Evolutionary conservation across 2,888 invertebrate species (phyloP), one percentile per base, ranked within the genome.

Genomic region (Augiades crinisus): DNA sequence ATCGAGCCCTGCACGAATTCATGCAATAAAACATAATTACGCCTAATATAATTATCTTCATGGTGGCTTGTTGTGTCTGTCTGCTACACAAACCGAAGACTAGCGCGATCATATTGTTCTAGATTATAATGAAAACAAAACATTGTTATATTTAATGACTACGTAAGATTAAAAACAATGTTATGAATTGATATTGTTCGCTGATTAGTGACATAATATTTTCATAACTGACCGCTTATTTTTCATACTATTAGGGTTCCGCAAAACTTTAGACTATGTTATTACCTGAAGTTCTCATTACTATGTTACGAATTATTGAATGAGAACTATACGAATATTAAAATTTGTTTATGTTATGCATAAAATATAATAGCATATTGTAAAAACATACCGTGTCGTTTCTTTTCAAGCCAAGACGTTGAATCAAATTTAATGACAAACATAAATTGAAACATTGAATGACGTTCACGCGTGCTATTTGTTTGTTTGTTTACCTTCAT

Each of bases 111-210:
- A 56, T 61, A 62, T 63, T 74, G 67, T 64, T 64, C 64, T 60
- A 67, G 54, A 63, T 58, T 22, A 63, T 61, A 78, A 81, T 65
- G 78, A 78, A 76, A 81, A 78, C 78, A 73, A 58, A 50, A 21
- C 17, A 56, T 64, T 80, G 81, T 80, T 81, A 72, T 65, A 71
- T 67, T 75, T 72, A 65, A 67, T 72, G 65, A 70, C 62, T 61
- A 59, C 51, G 56, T 58, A 64, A 59, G 62, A 61, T 61, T 53
- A 55, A 60, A 70, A 68, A 79, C 75, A 79, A 72, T 67, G 64
- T 67, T n/a, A 53, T 59, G 56, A 59, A 61, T 69, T 27, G 59
- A 62, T 62, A 67, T 67, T 63, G 56, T 61, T 37, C 49, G 50
- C 41, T 67, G 65, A 69, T 59, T 69, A 62, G 65, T 67, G n/a